Percentiles rank a stretch among this genome's conserved stretches.
phyloP scores from a whole-genome alignment of 2,888 invertebrate species.

The Cylloceria caligata region DNA sequence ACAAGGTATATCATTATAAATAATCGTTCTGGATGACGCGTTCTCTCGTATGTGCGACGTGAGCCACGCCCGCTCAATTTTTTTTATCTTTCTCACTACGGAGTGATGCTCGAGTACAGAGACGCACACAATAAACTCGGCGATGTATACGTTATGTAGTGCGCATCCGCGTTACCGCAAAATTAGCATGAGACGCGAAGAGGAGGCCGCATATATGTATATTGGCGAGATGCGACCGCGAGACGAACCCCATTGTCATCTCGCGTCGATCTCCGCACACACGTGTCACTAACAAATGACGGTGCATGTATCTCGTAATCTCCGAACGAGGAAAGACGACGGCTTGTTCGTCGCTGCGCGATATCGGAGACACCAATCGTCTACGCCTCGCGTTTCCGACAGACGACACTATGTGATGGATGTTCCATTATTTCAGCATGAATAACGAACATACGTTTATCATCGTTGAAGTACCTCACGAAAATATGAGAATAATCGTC shows the following conservation, averaged over 20 bases:
- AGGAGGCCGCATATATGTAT: slow-evolving; percentile 25
- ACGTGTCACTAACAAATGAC: slow-evolving; percentile 75
- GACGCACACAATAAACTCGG: slow-evolving; percentile 36
- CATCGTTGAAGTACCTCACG: background rate
- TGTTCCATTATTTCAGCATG: slow-evolving; percentile 60
- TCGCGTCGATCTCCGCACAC: slow-evolving; percentile 63
- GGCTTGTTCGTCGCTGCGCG: slow-evolving; percentile 52
- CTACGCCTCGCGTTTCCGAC: slow-evolving; percentile 66
- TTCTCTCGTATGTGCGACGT: slow-evolving; percentile 32
- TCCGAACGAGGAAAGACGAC: slow-evolving; percentile 42
- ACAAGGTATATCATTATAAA: slow-evolving; percentile 59
- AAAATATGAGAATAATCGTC: background rate
- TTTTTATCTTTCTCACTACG: slow-evolving; percentile 24
- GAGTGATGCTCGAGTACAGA: slow-evolving; percentile 48
- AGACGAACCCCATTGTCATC: slow-evolving; percentile 71
- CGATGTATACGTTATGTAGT: slow-evolving; percentile 23
- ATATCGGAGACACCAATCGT: slow-evolving; percentile 72
- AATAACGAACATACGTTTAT: slow-evolving; percentile 53
- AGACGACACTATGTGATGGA: slow-evolving; percentile 40
- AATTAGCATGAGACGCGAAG: slow-evolving; percentile 56
- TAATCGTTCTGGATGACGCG: slow-evolving; percentile 41
- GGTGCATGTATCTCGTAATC: slow-evolving; percentile 66
- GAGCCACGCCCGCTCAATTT: slow-evolving; percentile 56
- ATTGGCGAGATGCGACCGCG: slow-evolving; percentile 57
- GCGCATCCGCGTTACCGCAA: slow-evolving; percentile 44